Evolutionary conservation across 2,797 vertebrate genomes (phyloP).

Genomic region (Cyclopterus lumpus): DNA sequence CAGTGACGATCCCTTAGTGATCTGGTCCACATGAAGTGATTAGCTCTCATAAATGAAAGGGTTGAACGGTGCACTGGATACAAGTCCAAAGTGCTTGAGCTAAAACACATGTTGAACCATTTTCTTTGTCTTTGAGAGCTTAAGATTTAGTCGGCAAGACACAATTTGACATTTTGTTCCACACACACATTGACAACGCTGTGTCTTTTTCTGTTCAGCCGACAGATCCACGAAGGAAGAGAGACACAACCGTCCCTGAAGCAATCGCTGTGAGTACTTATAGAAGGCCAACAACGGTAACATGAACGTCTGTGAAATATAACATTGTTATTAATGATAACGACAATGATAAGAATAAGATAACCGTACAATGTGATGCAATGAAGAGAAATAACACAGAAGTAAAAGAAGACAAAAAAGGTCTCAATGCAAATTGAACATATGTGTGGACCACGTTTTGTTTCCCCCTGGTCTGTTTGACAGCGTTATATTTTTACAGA

Average conservation of each 20-base stretch:
- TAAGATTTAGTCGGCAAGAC: constrained; percentile 17
- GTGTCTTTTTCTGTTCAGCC: constrained; percentile 21
- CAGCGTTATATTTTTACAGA: constrained; percentile 1
- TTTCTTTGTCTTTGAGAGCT: constrained; percentile 29
- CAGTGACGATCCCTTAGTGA: constrained; percentile 74
- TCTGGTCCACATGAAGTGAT: constrained; percentile 70
- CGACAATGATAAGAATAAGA: no score
- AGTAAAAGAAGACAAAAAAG: not conserved
- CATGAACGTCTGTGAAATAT: constrained; percentile 12
- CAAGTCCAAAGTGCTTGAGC: constrained; percentile 25
- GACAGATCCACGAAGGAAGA: constrained; percentile 17
- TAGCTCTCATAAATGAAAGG: constrained; percentile 65
- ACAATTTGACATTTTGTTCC: not conserved
- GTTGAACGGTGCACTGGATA: constrained; percentile 21
- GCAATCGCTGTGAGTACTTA: constrained; percentile 36
- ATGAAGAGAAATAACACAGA: not conserved
- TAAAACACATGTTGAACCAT: constrained; percentile 38
- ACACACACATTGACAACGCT: not conserved
- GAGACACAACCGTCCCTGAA: not conserved
- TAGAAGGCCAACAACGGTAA: constrained; percentile 2
- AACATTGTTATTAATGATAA: not conserved
- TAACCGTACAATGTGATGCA: no score
- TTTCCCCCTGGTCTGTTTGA: not conserved
- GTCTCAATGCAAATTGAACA: not conserved
- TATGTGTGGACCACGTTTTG: not conserved